phyloP scores from a whole-genome alignment of 2,888 invertebrate genomes.

The Agrilus biguttatus region DNA sequence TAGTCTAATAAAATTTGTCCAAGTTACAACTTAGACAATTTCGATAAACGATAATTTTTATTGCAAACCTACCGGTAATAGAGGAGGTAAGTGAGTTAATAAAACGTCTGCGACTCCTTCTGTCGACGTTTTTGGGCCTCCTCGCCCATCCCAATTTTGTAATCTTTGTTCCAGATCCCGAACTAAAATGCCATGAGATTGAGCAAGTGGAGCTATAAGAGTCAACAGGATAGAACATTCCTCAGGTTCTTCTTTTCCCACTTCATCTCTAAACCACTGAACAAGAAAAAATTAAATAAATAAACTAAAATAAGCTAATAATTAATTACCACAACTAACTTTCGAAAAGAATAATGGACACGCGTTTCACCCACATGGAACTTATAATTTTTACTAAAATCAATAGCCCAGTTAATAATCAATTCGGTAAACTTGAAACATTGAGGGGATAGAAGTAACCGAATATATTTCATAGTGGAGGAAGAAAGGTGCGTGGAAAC shows the following conservation, averaged over 20 bases:
- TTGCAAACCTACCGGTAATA: conserved; percentile 36
- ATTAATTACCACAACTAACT: too few species aligned
- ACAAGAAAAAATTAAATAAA: conserved; percentile 11
- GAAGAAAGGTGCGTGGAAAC: too few species aligned
- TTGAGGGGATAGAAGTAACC: too few species aligned
- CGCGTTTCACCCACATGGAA: too few species aligned
- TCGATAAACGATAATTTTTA: not conserved
- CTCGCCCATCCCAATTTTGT: conserved; percentile 56
- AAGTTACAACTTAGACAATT: too few species aligned
- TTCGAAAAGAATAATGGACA: too few species aligned
- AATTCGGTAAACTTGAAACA: too few species aligned
- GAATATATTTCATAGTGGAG: too few species aligned
- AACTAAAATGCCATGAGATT: conserved; percentile 68
- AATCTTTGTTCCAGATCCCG: conserved; percentile 64
- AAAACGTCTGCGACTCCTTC: conserved; percentile 65
- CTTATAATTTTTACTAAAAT: too few species aligned
- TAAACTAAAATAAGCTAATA: too few species aligned
- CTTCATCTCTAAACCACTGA: conserved; percentile 62
- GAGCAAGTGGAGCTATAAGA: conserved; percentile 58
- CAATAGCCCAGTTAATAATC: too few species aligned
- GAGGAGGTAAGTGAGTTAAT: conserved; percentile 49
- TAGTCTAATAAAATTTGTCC: too few species aligned
- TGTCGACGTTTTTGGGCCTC: conserved; percentile 29
- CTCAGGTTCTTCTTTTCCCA: conserved; percentile 39
- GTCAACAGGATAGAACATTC: conserved; percentile 44